phyloP scores from a whole-genome alignment of 2,797 vertebrate species.

The Clarias laeviceps region DNA sequence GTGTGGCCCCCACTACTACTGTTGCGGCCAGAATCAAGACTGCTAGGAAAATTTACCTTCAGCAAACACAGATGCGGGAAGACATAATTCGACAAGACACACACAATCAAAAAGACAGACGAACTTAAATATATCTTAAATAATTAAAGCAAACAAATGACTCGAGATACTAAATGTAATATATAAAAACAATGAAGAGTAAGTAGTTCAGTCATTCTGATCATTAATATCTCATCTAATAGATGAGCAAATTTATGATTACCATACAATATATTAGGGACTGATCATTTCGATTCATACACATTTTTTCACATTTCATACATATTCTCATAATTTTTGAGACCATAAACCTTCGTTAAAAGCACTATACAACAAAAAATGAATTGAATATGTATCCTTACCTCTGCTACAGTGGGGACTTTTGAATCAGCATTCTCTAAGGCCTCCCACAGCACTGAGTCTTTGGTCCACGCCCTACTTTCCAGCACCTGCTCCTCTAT shows the following conservation, averaged over 20 bases:
- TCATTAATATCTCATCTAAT: background rate
- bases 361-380: too few relatives aligned
- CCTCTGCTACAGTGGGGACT: constrained; percentile 94
- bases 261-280: too few relatives aligned
- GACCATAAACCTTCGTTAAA: too few relatives aligned
- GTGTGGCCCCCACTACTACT: constrained; percentile 70
- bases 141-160: background rate
- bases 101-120: background rate
- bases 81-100: background rate
- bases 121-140: background rate
- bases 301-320: too few relatives aligned
- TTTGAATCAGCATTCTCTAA: constrained; percentile 81
- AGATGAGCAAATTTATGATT: background rate
- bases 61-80: background rate
- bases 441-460: constrained; percentile 86
- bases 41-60: constrained; percentile 92
- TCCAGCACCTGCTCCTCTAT: constrained; percentile 96
- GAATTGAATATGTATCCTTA: constrained; percentile 54
- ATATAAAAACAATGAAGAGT: background rate
- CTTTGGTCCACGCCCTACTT: constrained; percentile 84
- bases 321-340: too few relatives aligned
- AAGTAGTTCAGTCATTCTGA: background rate
- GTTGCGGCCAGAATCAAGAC: constrained; percentile 83
- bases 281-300: too few relatives aligned
- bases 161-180: background rate